Evolutionary conservation across 2,888 invertebrate species (phyloP).

Genomic region (Lumbricus terrestris): DNA sequence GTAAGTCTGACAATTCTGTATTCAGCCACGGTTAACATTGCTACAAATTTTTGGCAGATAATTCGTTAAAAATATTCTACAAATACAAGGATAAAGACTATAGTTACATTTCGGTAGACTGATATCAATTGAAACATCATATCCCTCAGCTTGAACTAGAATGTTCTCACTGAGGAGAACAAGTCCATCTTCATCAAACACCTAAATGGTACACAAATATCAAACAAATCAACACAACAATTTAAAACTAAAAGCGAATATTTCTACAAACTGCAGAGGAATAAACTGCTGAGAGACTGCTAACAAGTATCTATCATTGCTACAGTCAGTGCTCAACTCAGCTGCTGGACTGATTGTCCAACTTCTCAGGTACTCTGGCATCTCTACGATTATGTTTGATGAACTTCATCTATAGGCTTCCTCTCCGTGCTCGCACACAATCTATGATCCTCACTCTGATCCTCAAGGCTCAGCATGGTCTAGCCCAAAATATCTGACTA

Average conservation of each 20-base stretch:
- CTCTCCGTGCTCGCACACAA: too few relatives aligned
- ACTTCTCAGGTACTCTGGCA: too few relatives aligned
- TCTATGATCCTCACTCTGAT: too few relatives aligned
- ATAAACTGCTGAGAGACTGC: background rate
- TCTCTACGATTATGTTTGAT: too few relatives aligned
- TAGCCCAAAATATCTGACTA: too few relatives aligned
- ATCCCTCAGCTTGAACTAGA: constrained; percentile 58
- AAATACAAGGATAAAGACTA: background rate
- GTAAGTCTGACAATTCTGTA: background rate
- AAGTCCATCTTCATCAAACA: constrained; percentile 53
- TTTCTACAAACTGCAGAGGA: background rate
- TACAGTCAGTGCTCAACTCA: too few relatives aligned
- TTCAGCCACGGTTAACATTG: background rate
- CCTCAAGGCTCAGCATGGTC: too few relatives aligned
- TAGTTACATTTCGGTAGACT: constrained; percentile 58
- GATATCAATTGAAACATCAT: constrained; percentile 60
- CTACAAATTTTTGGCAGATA: background rate
- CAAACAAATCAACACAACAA: background rate
- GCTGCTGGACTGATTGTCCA: too few relatives aligned
- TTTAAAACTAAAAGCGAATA: background rate
- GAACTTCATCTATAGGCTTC: too few relatives aligned
- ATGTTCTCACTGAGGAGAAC: constrained; percentile 49
- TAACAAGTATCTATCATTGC: background rate
- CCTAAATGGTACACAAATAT: constrained; percentile 41
- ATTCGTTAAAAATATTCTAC: background rate